Evolutionary conservation across 92 coral and sea anemone species (phyloP), one percentile per base, ranked within the genome.

Genomic region (Nematostella vectensis): DNA sequence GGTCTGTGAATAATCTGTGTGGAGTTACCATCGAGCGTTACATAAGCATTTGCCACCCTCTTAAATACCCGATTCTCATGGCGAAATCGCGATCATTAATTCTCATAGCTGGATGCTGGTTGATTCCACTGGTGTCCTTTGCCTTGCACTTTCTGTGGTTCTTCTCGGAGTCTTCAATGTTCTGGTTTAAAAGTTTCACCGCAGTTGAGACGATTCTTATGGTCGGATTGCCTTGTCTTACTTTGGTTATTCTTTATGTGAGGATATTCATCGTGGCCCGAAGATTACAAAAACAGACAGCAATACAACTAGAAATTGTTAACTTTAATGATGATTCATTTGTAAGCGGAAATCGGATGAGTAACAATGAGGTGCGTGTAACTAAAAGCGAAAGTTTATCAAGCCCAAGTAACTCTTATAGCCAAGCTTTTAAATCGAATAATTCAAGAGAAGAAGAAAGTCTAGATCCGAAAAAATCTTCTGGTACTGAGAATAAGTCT

Each of bases 1-100:
- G 54, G 55, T 74, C 81, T 11, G 47, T 74, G 3, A 59, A 65
- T 31, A 79, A 55, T 56, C 54, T 79, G n/a, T 79, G 80, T 67
- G 65, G 75, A 1, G 64, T 79, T 47, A 79, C 80, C 29, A 43
- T 79, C 11, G 86, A 79, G 18, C 45, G 86, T 27, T 79, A 65
- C 18, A 16, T 79, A 2, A 62, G 67, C 4, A 59, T 79, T 13
- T 55, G 66, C 0, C 33, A 42, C 2, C 86, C 86, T 10, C 55
- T 79, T 47, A 67, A 59, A 31, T 64, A 67, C 36, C 42, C 54
- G 2, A 22, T 22, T 3, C 66, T 31, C 26, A 51, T 74, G 69
- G 44, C 81, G 3, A 39, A 27, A 8, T 0, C 20, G 3, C 29
- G 69, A 1, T 45, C 61, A 31, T 16, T 29, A 1, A 25, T 24